These are phyloP conservation scores for Silurus aristotelis DNA, from an alignment of 2,797 vertebrate species.

Conservation along the genomic window DNA sequence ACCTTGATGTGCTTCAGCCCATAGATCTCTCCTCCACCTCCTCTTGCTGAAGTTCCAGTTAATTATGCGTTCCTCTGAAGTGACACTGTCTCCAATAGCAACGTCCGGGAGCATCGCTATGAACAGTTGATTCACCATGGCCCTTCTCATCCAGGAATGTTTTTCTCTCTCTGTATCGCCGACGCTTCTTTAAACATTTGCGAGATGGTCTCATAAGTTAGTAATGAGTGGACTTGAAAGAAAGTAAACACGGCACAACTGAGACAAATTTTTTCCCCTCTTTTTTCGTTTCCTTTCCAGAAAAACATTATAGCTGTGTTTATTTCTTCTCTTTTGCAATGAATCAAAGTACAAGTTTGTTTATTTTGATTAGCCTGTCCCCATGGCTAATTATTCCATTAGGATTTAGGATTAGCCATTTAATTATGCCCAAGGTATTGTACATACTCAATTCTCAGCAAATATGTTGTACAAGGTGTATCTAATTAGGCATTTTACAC, in stretches of 20 bases:
- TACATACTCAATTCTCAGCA: constrained; percentile 50
- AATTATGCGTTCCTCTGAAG: constrained; percentile 64
- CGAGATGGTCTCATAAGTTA: constrained; percentile 51
- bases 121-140: constrained; percentile 45
- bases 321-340: constrained; percentile 16
- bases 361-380: constrained; percentile 38
- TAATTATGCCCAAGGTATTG: constrained; percentile 50
- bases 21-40: constrained; percentile 57
- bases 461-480: constrained; percentile 56
- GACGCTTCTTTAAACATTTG: constrained; percentile 47
- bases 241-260: constrained; percentile 42
- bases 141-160: constrained; percentile 42
- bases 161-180: constrained; percentile 28
- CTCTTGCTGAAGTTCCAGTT: constrained; percentile 58
- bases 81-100: constrained; percentile 58
- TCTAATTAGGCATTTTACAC: constrained; percentile 58
- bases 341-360: constrained; percentile 45
- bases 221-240: constrained; percentile 54
- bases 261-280: constrained; percentile 26
- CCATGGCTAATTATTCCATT: constrained; percentile 55
- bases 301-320: constrained; percentile 1
- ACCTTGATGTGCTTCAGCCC: constrained; percentile 67
- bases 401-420: constrained; percentile 47
- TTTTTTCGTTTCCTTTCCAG: background rate
- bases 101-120: constrained; percentile 51